Base-by-base conservation (phyloP, 2,888 invertebrate genomes). In the Alloscopus bannaensis region DNA sequence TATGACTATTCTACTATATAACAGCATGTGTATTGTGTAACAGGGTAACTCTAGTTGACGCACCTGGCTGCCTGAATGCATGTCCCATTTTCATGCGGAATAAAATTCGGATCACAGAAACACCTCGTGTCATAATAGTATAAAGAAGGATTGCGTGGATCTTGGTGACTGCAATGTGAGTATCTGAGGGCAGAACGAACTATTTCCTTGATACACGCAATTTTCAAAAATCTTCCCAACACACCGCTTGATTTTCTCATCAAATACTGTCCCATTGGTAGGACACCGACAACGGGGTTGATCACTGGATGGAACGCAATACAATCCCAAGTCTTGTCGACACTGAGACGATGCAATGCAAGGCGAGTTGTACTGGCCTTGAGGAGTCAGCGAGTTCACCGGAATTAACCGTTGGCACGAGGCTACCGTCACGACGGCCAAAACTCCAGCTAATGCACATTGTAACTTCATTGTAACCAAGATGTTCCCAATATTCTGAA, bases 91-190 rank as follows among this genome's bases (percentile, higher is more conserved):
- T 76, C 64, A 28, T 76, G 71, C 1, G 70, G 73, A 29, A 83
- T 77, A 57, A 47, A 80, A 45, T 77, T 72, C 13, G 77, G 69
- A 68, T 83, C 81, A 42, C 83, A 83, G 62, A 83, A 83, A 29
- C 83, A 83, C 42, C 70, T 76, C 8, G 77, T 55, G 22, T 83
- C 81, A 31, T 80, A 78, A 72, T 64, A 83, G 62, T 83, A 83
- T 20, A 81, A 60, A 20, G 70, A 57, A 3, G 80, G 72, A 65
- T 81, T 72, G 18, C 72, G 68, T 11, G 83, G 83, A 47, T 83
- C 81, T 80, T 80, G 80, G 45, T 83, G 83, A 36, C 69, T 69
- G 26, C 83, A 83, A n/a, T 73, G 76, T 22, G 77, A 69, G 57
- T 83, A 78, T 28, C 47, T 62, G 24, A 78, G 80, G 80, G 29